Evolutionary conservation across 2,797 vertebrate genomes (phyloP).

Genomic region (Eremophila alpestris): DNA sequence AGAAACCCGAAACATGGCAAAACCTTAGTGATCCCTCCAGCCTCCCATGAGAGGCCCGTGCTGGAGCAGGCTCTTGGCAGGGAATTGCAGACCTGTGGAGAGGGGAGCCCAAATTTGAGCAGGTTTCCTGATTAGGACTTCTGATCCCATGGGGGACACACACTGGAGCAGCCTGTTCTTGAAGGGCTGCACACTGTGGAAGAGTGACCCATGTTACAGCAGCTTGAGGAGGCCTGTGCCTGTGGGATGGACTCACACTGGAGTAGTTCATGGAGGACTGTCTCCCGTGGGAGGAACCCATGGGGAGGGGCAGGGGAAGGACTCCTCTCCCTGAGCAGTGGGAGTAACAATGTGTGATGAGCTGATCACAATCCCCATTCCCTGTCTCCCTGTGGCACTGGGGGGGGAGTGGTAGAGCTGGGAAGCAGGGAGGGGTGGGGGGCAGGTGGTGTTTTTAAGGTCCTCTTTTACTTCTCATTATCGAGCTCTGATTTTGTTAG

Average conservation of each 20-base stretch:
- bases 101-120: neutral
- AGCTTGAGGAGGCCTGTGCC: neutral
- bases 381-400: neutral
- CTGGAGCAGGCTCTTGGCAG: neutral
- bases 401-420: rapidly evolving
- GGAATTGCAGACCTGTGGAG: neutral
- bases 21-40: neutral
- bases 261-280: rapidly evolving
- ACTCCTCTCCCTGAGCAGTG: too few relatives aligned
- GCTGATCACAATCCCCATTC: too few relatives aligned
- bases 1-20: neutral
- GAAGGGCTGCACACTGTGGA: too few relatives aligned
- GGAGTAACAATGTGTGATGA: too few relatives aligned
- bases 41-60: rapidly evolving
- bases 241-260: neutral
- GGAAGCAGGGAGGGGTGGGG: neutral
- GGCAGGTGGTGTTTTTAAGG: neutral
- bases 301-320: neutral
- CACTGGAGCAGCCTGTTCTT: neutral
- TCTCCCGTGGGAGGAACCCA: too few relatives aligned
- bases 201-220: rapidly evolving
- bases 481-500: neutral
- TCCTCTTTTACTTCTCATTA: neutral
- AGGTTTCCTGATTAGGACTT: neutral
- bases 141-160: neutral